Conservation (phyloP, 2,113 vertebrate species). For the Nerophis lumbriciformis region DNA sequence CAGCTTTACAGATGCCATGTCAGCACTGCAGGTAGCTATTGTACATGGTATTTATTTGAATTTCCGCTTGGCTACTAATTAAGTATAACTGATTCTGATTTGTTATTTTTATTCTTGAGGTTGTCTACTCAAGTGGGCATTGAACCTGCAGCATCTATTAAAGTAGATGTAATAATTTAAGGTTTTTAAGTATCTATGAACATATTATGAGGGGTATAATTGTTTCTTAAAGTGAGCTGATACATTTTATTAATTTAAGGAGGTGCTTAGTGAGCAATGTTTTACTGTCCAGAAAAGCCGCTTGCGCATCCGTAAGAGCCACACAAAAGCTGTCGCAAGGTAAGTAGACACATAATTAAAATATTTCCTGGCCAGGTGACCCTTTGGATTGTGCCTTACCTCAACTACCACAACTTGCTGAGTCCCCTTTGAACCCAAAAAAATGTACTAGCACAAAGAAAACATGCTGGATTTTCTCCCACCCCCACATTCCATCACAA, state of each 20-base stretch:
- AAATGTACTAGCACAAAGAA: slow-evolving; percentile 14
- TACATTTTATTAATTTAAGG: background rate
- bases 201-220: background rate
- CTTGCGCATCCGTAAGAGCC: slow-evolving; percentile 49
- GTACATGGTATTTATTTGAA: background rate
- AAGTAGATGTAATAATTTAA: background rate
- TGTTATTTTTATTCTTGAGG: too few species aligned
- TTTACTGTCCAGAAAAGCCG: slow-evolving; percentile 56
- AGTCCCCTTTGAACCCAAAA: background rate
- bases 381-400: slow-evolving; percentile 11
- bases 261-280: slow-evolving; percentile 36
- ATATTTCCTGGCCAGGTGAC: slow-evolving; percentile 12
- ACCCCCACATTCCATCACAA: slow-evolving; percentile 24
- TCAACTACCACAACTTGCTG: slow-evolving; percentile 21
- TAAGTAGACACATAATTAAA: slow-evolving; percentile 41
- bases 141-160: background rate
- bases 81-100: too few species aligned
- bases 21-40: background rate
- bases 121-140: too few species aligned
- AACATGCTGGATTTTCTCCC: slow-evolving; percentile 14
- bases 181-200: background rate
- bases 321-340: slow-evolving; percentile 45
- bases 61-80: too few species aligned
- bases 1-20: background rate
- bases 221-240: background rate